Evolutionary conservation across 35 echinoderm and acorn worm species (phyloP), one percentile per base, ranked within the genome.

Genomic region (Apostichopus californicus): DNA sequence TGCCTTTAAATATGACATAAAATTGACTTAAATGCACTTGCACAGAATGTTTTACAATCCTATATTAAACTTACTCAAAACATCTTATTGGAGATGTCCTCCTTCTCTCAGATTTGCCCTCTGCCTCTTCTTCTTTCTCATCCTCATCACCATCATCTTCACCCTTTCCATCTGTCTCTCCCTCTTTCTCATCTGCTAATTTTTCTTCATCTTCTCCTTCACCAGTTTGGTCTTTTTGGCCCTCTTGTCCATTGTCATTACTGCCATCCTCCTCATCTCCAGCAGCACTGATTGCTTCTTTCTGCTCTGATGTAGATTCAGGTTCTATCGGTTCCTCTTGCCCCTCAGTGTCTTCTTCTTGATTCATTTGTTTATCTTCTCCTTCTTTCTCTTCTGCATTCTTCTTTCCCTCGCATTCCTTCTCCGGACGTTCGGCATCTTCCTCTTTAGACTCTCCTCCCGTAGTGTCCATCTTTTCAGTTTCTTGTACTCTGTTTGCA

Each of bases 61-160:
- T 46, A 46, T 46, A 46, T 3, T 46, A 66, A 12, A 89, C 86
- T 89, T 72, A 89, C 86, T 91, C 72, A 61, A 91, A 91, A 54
- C 90, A 78, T 91, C 77, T 80, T 57, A 92, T 92, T 5, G 77
- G 58, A 8, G 58, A 79, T 22, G 77, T 9, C 56, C 79, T 92
- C 34, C 79, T 92, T 78, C 58, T 81, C 78, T 89, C 71, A 73
- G 63, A 73, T 60, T 91, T 80, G 46, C 90, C 63, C 53, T 72
- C 77, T 1, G 63, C 11, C 60, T 11, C 13, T 14, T 72, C 46
- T 17, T 83, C 91, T 72, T 72, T 59, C n/a, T n/a, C n/a, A n/a
- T n/a, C 24, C 11, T 46, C 55, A 54, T 92, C 91, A 1, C 77
- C 91, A 10, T 92, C 80, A 23, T 83, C 78, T 8, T 84, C 77